Evolutionary conservation across 2,113 vertebrate genomes (phyloP), one percentile per base, ranked within the genome.

Genomic region (Mormyrus iriodes): DNA sequence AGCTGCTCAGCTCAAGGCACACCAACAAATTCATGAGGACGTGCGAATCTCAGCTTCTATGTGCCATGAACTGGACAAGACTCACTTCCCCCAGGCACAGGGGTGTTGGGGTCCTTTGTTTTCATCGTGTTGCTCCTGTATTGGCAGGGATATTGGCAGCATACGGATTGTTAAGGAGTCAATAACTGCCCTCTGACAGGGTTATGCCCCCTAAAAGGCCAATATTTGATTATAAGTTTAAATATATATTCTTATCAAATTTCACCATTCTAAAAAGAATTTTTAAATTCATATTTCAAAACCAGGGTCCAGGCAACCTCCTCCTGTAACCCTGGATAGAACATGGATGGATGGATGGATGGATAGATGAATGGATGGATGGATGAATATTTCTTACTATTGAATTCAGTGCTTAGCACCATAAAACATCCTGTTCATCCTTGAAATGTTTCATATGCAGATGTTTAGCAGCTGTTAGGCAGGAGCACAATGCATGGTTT

Each of bases 401-500:
- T 35, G 27, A 15, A 0, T 35, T 73, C 12, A 35, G 13, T 15
- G 31, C 12, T 39, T 39, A 17, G 69, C 27, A 39, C 31, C 12
- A 76, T 39, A 17, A 69, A n/a, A 79, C 35, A 19, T 10, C 9
- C 6, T 42, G 15, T 17, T 79, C 35, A 42, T 19, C 15, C 17
- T 42, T 42, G 35, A 79, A 31, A 69, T 69, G 61, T 15, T 31
- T n/a, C n/a, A n/a, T n/a, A n/a, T 31, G 3, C 61, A 31, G 19
- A 49, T n/a, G 69, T 44, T 88, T 48, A 88, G 42, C 69, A n/a
- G n/a, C 65, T 48, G 73, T 55, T 55, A 58, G 12, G 65, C 84
- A 79, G 61, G 31, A 91, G 89, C 65, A 58, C 90, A 61, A 82
- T 88, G 12, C 10, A 87, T 89, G 89, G 35, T 88, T 53, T 69